Evolutionary conservation across 2,888 invertebrate species (phyloP), one percentile per base, ranked within the genome.

Genomic region (Dryobota labecula): DNA sequence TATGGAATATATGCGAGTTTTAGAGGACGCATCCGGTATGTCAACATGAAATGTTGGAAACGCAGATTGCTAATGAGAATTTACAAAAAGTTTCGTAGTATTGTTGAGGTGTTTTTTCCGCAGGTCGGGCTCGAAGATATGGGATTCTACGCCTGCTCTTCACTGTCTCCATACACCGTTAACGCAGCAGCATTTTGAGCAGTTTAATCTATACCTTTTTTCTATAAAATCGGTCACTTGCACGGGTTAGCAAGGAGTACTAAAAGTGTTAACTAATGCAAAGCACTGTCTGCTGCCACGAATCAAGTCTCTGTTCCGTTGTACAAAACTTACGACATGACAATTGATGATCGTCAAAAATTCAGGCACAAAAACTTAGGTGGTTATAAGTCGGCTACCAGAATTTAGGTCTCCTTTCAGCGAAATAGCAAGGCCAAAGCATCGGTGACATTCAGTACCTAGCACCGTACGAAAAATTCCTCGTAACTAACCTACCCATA

Each of bases 401-500:
- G 11, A 72, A 38, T 4, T 15, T 24, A 53, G 27, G 30, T 51
- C 20, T 56, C 5, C 15, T 54, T 36, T 56, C 3, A 54, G 9
- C 24, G 2, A 74, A 43, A 57, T 72, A 45, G 2, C 65, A 30
- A 63, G 20, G 33, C 18, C 27, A 58, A 8, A 27, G 24, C 8
- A 24, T 15, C 20, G n/a, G 77, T 69, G 5, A 24, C 77, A 63
- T 9, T 63, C 49, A 63, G 77, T 82, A 33, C 77, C 78, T n/a
- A 63, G 78, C 45, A 77, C 77, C 20, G 15, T 15, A 27, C 49
- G 18, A 77, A 76, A 69, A 58, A 30, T 62, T 51, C 33, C 41
- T 41, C 13, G 6, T 18, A 60, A 1, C 20, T 20, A 43, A 7
- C 20, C 43, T n/a, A 15, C 15, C 33, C 6, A 18, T 18, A 18